Percentiles rank a stretch among this genome's conserved stretches.
Conservation (phyloP, 2,797 vertebrate species). For the Allobates femoralis region DNA sequence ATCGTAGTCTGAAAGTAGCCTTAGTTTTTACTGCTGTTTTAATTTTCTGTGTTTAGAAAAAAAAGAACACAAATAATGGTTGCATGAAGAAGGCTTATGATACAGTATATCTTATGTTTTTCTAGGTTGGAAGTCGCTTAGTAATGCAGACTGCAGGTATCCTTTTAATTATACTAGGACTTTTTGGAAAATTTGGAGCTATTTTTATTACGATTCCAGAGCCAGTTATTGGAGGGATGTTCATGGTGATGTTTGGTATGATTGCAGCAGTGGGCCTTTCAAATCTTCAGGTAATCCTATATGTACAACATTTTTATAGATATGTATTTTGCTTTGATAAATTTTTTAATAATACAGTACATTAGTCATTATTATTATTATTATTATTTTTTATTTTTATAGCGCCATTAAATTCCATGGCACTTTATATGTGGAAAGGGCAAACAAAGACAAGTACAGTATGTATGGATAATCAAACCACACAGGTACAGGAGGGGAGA, state of each 20-base stretch:
- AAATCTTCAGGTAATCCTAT: slow-evolving; percentile 78
- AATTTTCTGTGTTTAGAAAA: not conserved
- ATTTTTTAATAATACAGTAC: not conserved
- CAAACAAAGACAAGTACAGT: too few relatives aligned
- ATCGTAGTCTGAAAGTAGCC: too few relatives aligned
- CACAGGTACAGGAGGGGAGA: too few relatives aligned
- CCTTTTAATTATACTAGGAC: slow-evolving; percentile 80
- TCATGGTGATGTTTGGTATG: slow-evolving; percentile 85
- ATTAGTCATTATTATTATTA: too few relatives aligned
- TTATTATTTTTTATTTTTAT: too few relatives aligned
- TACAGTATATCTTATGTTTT: slow-evolving; percentile 23
- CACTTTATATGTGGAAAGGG: too few relatives aligned
- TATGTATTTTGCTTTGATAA: not conserved
- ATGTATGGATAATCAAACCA: too few relatives aligned
- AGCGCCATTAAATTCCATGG: too few relatives aligned
- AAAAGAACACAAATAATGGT: too few relatives aligned
- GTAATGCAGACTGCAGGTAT: slow-evolving; percentile 79
- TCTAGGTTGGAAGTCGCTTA: slow-evolving; percentile 80
- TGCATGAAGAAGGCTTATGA: not conserved
- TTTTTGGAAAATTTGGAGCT: slow-evolving; percentile 83
- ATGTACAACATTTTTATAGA: not conserved
- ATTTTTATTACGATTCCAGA: slow-evolving; percentile 84
- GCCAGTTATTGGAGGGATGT: slow-evolving; percentile 85
- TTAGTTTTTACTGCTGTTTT: too few relatives aligned
- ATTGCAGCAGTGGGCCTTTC: slow-evolving; percentile 84